Percentiles rank a stretch among this genome's conserved stretches.
phyloP scores from a whole-genome alignment of 2,888 invertebrate species.

The Isotomurus palustris region DNA sequence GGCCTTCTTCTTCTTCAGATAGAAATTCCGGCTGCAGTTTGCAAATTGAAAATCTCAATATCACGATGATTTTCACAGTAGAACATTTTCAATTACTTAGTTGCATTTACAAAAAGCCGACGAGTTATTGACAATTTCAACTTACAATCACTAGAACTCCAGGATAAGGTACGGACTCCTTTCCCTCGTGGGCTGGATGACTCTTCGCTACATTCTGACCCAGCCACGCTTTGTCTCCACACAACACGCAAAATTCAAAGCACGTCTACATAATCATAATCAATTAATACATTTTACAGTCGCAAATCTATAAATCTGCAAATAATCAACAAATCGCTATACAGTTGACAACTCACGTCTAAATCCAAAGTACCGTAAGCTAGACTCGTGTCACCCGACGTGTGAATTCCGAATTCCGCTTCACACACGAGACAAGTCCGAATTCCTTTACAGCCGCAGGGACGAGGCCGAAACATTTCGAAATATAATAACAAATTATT shows the following conservation, averaged over 20 bases:
- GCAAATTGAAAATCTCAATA: constrained; percentile 8
- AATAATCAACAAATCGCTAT: background rate
- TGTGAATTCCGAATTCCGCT: constrained; percentile 58
- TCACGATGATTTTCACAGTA: background rate
- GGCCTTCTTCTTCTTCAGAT: constrained; percentile 61
- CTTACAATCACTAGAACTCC: constrained; percentile 61
- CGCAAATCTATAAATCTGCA: background rate
- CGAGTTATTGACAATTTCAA: constrained; percentile 2
- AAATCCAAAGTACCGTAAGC: constrained; percentile 40
- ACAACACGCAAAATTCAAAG: constrained; percentile 71
- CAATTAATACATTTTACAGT: background rate
- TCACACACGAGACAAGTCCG: constrained; percentile 85
- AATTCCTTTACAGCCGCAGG: constrained; percentile 90
- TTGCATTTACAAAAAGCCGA: background rate
- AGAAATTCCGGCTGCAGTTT: constrained; percentile 66
- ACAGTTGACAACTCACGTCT: background rate
- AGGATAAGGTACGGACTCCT: constrained; percentile 58
- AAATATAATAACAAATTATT: too few relatives aligned
- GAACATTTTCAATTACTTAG: background rate
- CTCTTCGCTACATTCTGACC: constrained; percentile 64
- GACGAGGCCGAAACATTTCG: constrained; percentile 63
- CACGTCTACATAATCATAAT: constrained; percentile 13
- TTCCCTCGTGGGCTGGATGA: constrained; percentile 65
- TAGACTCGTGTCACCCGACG: constrained; percentile 48
- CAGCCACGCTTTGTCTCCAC: constrained; percentile 69